Evolutionary conservation across 2,797 vertebrate genomes (phyloP).

Genomic region (Uromys caudimaculatus): DNA sequence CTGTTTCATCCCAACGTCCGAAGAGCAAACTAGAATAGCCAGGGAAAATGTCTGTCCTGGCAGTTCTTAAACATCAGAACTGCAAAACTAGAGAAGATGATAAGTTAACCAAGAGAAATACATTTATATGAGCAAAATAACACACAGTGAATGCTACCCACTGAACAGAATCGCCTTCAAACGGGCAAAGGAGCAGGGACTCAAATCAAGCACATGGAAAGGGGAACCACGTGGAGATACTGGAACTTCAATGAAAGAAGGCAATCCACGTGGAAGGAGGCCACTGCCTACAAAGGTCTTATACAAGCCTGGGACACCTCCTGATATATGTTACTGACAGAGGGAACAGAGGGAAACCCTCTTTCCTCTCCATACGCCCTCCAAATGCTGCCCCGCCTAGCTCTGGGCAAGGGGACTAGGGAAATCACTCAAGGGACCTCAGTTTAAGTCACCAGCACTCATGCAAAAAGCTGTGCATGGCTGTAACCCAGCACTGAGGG

Average conservation of each 20-base stretch:
- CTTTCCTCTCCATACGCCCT: background rate
- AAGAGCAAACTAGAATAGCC: background rate
- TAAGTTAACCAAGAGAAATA: conserved; percentile 21
- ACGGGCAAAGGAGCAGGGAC: background rate
- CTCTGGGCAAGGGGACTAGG: background rate
- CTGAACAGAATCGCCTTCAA: background rate
- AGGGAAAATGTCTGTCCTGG: background rate
- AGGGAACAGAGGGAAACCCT: background rate
- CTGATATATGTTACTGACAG: too few relatives aligned
- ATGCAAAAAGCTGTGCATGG: background rate
- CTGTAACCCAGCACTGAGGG: background rate
- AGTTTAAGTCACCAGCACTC: background rate
- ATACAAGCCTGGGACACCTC: background rate
- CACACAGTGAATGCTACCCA: background rate
- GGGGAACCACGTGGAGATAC: background rate
- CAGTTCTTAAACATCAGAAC: conserved; percentile 3
- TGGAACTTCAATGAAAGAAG: background rate
- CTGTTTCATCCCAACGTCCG: too few relatives aligned
- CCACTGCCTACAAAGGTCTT: background rate
- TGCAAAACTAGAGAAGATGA: background rate
- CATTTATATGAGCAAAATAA: background rate
- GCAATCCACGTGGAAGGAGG: background rate
- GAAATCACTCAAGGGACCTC: background rate
- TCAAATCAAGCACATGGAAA: background rate
- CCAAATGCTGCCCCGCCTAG: background rate